Evolutionary conservation across 1,140 invertebrate genomes (phyloP).

Genomic region (Drosophila leontia): DNA sequence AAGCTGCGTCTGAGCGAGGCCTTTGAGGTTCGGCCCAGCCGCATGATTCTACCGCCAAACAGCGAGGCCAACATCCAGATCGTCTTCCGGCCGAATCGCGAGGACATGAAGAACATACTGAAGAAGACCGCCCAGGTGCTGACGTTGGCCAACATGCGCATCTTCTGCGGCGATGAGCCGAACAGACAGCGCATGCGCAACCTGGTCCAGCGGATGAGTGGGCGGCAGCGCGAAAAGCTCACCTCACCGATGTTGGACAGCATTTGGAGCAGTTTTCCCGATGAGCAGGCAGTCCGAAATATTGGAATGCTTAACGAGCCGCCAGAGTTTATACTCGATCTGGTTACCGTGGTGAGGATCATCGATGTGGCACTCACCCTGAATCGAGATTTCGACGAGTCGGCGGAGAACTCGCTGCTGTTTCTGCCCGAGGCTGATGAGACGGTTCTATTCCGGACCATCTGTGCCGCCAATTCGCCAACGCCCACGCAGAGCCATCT

Average conservation of each 20-base stretch:
- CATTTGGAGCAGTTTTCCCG: conserved; percentile 63
- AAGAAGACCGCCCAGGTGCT: conserved; percentile 70
- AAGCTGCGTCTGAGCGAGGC: conserved; percentile 71
- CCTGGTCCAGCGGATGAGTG: conserved; percentile 65
- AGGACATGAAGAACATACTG: conserved; percentile 81
- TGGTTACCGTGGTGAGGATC: conserved; percentile 69
- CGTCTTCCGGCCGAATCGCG: conserved; percentile 70
- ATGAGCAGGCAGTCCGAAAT: conserved; percentile 60
- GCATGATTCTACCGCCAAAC: conserved; percentile 64
- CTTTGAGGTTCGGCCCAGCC: conserved; percentile 69
- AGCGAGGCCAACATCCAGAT: conserved; percentile 56
- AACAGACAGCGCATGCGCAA: conserved; percentile 78
- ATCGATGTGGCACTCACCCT: conserved; percentile 80
- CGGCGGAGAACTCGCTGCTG: conserved; percentile 64
- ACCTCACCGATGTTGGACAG: conserved; percentile 69
- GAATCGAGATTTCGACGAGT: conserved; percentile 78
- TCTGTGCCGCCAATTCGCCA: conserved; percentile 71
- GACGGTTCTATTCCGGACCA: conserved; percentile 75
- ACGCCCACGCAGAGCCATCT: conserved; percentile 64
- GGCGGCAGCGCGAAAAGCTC: conserved; percentile 60
- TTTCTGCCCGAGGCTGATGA: conserved; percentile 77
- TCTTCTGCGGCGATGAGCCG: conserved; percentile 81
- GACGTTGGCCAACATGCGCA: conserved; percentile 77
- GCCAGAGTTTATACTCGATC: conserved; percentile 71
- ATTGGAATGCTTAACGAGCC: conserved; percentile 64